These are phyloP conservation scores for Psittacara wagleri DNA, from an alignment of 2,113 vertebrate genomes.

Conservation along the genomic window DNA sequence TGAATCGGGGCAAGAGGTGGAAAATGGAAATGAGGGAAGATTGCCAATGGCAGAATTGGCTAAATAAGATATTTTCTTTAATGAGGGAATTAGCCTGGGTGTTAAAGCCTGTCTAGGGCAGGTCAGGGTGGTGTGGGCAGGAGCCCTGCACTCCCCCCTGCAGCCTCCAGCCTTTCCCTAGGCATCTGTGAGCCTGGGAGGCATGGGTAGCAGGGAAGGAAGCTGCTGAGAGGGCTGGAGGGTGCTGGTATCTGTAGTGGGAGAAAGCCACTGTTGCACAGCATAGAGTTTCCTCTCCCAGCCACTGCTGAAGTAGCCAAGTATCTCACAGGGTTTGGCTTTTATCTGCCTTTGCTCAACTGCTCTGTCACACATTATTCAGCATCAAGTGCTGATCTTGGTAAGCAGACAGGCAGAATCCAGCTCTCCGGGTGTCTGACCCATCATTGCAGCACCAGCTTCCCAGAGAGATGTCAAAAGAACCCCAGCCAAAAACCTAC, in stretches of 20 bases:
- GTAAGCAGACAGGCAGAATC: neutral
- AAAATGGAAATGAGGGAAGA: neutral
- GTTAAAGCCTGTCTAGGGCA: neutral
- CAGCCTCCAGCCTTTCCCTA: neutral
- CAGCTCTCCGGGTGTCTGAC: neutral
- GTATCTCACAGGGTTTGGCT: neutral
- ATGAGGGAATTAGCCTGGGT: neutral
- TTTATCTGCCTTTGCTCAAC: neutral
- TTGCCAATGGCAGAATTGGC: neutral
- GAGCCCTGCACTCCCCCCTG: neutral
- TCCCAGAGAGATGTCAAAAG: neutral
- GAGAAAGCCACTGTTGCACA: neutral
- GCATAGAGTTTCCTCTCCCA: neutral
- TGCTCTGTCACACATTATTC: neutral
- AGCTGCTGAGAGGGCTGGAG: accelerated
- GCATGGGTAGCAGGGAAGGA: neutral
- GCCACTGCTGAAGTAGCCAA: neutral
- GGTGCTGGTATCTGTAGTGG: neutral
- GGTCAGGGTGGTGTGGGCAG: too few relatives aligned
- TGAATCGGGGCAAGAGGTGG: neutral
- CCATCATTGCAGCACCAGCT: neutral
- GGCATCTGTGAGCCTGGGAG: accelerated
- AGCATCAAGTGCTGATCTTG: neutral
- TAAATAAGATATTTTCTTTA: neutral
- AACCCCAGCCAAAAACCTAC: neutral